phyloP scores from a whole-genome alignment of 2,797 vertebrate species.

The Artibeus lituratus region DNA sequence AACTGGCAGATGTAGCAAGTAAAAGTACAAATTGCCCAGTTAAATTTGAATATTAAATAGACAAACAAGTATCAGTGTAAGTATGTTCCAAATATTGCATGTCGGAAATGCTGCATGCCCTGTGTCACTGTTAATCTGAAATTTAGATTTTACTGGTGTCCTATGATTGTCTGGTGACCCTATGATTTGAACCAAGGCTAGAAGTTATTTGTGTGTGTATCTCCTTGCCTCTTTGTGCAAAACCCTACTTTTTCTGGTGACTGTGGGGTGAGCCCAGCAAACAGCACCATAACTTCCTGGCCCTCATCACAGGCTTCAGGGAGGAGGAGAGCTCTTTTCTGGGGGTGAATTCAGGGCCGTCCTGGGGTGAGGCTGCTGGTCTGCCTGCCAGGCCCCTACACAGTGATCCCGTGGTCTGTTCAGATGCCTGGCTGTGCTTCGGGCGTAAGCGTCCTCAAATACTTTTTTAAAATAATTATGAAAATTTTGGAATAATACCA shows the following conservation, averaged over 20 bases:
- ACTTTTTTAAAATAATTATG: not conserved
- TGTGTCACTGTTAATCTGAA: not conserved
- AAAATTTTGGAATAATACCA: not conserved
- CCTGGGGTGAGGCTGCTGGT: not conserved
- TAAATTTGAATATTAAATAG: constrained; percentile 5
- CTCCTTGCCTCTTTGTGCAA: not conserved
- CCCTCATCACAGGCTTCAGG: not conserved
- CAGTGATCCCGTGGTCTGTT: not conserved
- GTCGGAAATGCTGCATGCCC: not conserved
- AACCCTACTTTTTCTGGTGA: not conserved
- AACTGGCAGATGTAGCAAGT: not conserved
- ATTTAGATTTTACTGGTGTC: not conserved
- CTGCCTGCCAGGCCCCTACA: not conserved
- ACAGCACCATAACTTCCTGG: not conserved
- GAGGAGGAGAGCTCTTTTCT: not conserved
- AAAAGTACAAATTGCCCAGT: not conserved
- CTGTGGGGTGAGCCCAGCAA: not conserved
- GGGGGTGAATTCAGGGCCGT: not conserved
- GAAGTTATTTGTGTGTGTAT: not conserved
- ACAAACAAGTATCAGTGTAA: not conserved
- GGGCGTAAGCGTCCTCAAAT: not conserved
- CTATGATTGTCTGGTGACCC: not conserved
- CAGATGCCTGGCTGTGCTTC: not conserved
- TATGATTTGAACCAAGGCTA: not conserved
- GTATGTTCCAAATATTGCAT: not conserved